A percentile compares a stretch with the other conserved stretches of the same genome.
phyloP scores from a whole-genome alignment of 2,888 invertebrate genomes.

The Portevinia maculata region DNA sequence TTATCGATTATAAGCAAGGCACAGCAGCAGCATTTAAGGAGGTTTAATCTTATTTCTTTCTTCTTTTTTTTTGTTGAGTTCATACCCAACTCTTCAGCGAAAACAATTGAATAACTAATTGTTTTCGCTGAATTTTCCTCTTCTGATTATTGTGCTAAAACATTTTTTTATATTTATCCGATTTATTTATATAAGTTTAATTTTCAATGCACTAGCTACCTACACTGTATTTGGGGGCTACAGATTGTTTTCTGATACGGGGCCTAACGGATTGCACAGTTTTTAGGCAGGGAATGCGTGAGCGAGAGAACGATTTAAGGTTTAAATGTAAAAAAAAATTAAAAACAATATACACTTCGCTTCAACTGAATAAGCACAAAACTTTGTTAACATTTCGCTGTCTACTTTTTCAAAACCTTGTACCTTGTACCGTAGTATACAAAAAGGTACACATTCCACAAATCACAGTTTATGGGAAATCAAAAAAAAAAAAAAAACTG shows the following conservation, averaged over 20 bases:
- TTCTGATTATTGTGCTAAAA: slow-evolving; percentile 23
- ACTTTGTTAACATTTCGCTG: too few species aligned
- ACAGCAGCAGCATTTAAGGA: slow-evolving; percentile 61
- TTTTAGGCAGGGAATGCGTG: background rate
- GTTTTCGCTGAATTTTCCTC: slow-evolving; percentile 24
- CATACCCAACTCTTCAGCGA: background rate
- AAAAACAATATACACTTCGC: background rate
- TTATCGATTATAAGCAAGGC: slow-evolving; percentile 47
- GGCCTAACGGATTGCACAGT: slow-evolving; percentile 50
- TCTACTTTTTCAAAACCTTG: too few species aligned
- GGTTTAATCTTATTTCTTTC: slow-evolving; percentile 63
- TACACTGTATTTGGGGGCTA: slow-evolving; percentile 29
- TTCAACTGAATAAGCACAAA: too few species aligned
- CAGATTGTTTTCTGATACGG: slow-evolving; percentile 29
- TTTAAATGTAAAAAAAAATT: too few species aligned
- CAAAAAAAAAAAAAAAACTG: too few species aligned
- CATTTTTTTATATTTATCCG: slow-evolving; percentile 13
- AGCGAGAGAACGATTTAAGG: too few species aligned
- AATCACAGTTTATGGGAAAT: too few species aligned
- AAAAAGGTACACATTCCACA: too few species aligned
- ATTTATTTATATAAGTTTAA: slow-evolving; percentile 55
- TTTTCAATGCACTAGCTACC: slow-evolving; percentile 51
- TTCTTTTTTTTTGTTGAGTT: background rate
- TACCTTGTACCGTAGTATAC: too few species aligned
- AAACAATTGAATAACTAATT: slow-evolving; percentile 31